These are phyloP conservation scores for Eupithecia tripunctaria DNA, from an alignment of 2,888 invertebrate species.

Conservation along the genomic window DNA sequence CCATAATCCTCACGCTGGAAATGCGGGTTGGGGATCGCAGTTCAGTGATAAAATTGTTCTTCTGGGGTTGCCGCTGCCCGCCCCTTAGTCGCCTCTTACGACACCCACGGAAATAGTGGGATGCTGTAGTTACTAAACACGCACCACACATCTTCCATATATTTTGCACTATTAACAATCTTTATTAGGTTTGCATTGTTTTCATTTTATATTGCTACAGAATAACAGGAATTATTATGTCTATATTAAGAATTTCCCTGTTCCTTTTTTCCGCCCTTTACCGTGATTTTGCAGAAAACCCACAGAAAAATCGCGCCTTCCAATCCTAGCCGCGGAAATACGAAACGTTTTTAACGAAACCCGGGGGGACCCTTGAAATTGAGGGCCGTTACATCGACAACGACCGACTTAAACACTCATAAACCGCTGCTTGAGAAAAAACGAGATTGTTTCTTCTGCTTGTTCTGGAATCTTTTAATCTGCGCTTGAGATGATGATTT, in stretches of 20 bases:
- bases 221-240: neutral
- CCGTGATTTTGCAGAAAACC: conserved; percentile 7
- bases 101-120: too few relatives aligned
- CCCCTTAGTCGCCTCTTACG: too few relatives aligned
- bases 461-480: conserved; percentile 28
- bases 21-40: too few relatives aligned
- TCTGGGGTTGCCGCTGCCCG: too few relatives aligned
- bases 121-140: too few relatives aligned
- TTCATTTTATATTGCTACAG: neutral
- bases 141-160: too few relatives aligned
- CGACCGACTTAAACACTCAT: conserved; percentile 39
- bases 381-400: conserved; percentile 36
- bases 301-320: conserved; percentile 10
- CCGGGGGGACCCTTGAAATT: conserved; percentile 31
- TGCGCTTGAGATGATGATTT: conserved; percentile 25
- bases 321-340: conserved; percentile 31
- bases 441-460: conserved; percentile 32
- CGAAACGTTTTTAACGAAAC: conserved; percentile 36
- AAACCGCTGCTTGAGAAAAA: conserved; percentile 39
- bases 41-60: too few relatives aligned
- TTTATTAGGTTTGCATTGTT: neutral
- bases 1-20: too few relatives aligned
- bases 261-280: neutral
- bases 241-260: neutral
- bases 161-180: neutral